phyloP scores from a whole-genome alignment of 2,888 invertebrate species.

The Lymantria monacha region DNA sequence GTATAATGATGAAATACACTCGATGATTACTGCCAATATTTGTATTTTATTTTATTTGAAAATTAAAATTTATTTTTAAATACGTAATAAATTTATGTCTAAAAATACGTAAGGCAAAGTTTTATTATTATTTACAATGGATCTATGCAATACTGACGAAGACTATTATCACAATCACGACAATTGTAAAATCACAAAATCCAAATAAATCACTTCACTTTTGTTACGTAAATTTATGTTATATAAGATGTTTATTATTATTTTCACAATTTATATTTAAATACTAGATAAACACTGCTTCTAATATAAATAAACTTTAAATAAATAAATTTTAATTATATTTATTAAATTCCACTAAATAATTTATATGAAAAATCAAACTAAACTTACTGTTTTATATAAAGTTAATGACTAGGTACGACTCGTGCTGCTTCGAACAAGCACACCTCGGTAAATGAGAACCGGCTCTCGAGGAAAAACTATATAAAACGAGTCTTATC shows the following conservation, averaged over 20 bases:
- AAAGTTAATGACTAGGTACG: slow-evolving; percentile 63
- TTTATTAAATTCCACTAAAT: slow-evolving; percentile 19
- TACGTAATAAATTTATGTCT: too few relatives aligned
- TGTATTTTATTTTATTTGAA: too few relatives aligned
- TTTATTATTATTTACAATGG: too few relatives aligned
- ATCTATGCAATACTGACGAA: neutral
- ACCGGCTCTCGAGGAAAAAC: slow-evolving; percentile 70
- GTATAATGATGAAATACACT: too few relatives aligned
- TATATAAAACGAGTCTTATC: slow-evolving; percentile 81
- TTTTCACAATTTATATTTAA: slow-evolving; percentile 25
- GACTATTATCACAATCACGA: neutral
- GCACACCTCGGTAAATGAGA: slow-evolving; percentile 71
- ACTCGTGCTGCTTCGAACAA: slow-evolving; percentile 64
- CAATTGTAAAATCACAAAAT: slow-evolving; percentile 11
- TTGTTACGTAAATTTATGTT: slow-evolving; percentile 40
- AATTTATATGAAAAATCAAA: slow-evolving; percentile 26
- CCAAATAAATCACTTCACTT: slow-evolving; percentile 33
- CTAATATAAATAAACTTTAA: slow-evolving; percentile 13
- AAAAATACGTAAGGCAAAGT: too few relatives aligned
- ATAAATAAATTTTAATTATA: slow-evolving; percentile 9
- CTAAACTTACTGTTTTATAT: slow-evolving; percentile 66
- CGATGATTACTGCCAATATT: too few relatives aligned
- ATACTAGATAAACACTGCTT: slow-evolving; percentile 29
- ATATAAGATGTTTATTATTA: slow-evolving; percentile 28
- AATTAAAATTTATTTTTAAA: too few relatives aligned